phyloP scores from a whole-genome alignment of 2,888 invertebrate species.

The Hemicrepidius hirtus region DNA sequence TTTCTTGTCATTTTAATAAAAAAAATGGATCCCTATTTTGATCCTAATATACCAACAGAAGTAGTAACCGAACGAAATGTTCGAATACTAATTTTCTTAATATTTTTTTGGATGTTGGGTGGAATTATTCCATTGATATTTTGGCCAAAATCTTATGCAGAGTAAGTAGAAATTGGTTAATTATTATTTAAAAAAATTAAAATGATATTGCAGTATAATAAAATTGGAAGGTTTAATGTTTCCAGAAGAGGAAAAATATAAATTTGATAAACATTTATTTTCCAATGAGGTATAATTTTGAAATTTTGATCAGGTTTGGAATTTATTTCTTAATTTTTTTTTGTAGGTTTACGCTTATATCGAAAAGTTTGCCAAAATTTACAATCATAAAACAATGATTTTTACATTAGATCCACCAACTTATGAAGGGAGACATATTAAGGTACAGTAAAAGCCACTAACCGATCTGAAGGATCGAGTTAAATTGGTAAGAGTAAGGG shows the following conservation, averaged over 20 bases:
- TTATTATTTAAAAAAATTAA: background rate
- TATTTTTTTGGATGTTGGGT: background rate
- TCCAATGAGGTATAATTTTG: slow-evolving; percentile 15
- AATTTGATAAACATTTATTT: background rate
- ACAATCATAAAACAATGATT: slow-evolving; percentile 8
- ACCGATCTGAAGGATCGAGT: no score
- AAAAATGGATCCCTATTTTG: background rate
- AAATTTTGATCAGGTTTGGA: no score
- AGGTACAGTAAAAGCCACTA: no score
- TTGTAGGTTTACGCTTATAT: slow-evolving; percentile 24
- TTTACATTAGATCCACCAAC: background rate
- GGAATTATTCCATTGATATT: slow-evolving; percentile 9
- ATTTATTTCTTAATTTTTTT: background rate
- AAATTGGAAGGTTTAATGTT: background rate
- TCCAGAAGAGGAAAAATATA: slow-evolving; percentile 4
- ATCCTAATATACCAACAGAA: slow-evolving; percentile 3
- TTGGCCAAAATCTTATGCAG: slow-evolving; percentile 5
- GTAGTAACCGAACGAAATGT: background rate
- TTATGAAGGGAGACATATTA: background rate
- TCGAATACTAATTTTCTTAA: background rate
- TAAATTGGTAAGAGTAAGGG: no score
- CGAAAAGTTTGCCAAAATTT: background rate
- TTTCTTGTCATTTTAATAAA: no score
- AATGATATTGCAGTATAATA: background rate
- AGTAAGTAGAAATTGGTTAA: background rate